These are phyloP conservation scores for Bombus pyrosoma DNA, from an alignment of 1,140 invertebrate species.

Conservation along the genomic window DNA sequence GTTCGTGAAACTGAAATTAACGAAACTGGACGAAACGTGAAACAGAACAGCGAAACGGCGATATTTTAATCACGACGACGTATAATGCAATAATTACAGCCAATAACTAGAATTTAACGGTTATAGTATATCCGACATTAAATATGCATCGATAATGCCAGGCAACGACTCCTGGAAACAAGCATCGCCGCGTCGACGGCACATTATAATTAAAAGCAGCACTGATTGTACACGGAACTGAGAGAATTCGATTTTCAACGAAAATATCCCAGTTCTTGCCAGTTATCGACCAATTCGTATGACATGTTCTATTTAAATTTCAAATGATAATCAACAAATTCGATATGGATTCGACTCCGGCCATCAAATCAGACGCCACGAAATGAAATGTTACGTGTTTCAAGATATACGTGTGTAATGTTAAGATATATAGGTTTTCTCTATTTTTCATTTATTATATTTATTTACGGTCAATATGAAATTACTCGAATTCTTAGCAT, in stretches of 20 bases:
- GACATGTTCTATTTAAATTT: conserved; percentile 19
- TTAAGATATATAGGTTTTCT: no score
- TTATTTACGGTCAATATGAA: no score
- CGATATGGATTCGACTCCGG: background rate
- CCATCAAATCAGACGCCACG: background rate
- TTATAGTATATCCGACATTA: conserved; percentile 7
- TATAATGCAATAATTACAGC: conserved; percentile 20
- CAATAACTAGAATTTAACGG: conserved; percentile 25
- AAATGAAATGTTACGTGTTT: background rate
- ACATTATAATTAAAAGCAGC: conserved; percentile 32
- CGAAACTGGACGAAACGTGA: background rate
- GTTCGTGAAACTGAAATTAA: background rate
- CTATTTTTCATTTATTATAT: no score
- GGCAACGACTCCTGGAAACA: conserved; percentile 16
- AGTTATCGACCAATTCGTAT: background rate
- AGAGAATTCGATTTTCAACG: conserved; percentile 18
- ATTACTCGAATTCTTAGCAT: no score
- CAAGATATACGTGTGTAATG: background rate
- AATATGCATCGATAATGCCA: conserved; percentile 35
- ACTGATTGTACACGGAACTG: background rate
- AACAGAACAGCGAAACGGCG: no score
- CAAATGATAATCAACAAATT: conserved; percentile 11
- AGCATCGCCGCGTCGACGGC: background rate
- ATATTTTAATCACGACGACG: conserved; percentile 1
- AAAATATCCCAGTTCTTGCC: background rate